Base-by-base conservation (phyloP, 2,888 invertebrate genomes). In the Torymus aiolomorphi region DNA sequence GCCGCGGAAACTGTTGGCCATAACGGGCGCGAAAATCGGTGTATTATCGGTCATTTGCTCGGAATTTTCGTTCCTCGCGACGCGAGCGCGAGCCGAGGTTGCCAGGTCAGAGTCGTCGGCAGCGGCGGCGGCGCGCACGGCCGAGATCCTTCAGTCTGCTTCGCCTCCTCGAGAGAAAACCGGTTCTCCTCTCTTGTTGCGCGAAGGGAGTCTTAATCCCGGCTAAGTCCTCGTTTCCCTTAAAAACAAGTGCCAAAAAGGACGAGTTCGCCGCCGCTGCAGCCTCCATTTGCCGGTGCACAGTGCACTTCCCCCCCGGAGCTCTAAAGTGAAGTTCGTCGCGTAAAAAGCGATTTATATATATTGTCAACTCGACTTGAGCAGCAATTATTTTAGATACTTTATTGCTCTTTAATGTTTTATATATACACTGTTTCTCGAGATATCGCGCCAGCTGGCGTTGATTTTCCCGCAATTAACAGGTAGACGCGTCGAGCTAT, bases 51-150 rank as follows among this genome's bases (percentile, higher is more conserved):
- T 54, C 72, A 42, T 73, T 78, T 51, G 66, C 31, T 14, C 51
- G 59, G 66, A 77, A 72, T 72, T 77, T 77, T 77, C 71, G 77
- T 59, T 59, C 5, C 54, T 52, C 11, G 18, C 52, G 51, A 18
- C 11, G 18, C 52, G 51, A 18, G 14, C 67, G 31, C 14, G 14
- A 42, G 14, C n/a, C 31, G 31, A 31, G 31, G 31, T 31, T 31
- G 31, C 31, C 31, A 31, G 31, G 31, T 12, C 14, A 24, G 62
- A 54, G 24, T 16, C 51, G 54, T n/a, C 20, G 24, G 73, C 62
- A 16, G 31, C 31, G 31, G 31, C 8, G 31, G 31, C 31, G 31
- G 31, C 4, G 31, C 31, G 31, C 31, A 8, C 31, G 31, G 31
- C 31, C 59, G 59, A 5, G 56, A 65, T 77, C 52, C 57, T 66